phyloP scores from a whole-genome alignment of 2,797 vertebrate species.

The Clarias pachynema region DNA sequence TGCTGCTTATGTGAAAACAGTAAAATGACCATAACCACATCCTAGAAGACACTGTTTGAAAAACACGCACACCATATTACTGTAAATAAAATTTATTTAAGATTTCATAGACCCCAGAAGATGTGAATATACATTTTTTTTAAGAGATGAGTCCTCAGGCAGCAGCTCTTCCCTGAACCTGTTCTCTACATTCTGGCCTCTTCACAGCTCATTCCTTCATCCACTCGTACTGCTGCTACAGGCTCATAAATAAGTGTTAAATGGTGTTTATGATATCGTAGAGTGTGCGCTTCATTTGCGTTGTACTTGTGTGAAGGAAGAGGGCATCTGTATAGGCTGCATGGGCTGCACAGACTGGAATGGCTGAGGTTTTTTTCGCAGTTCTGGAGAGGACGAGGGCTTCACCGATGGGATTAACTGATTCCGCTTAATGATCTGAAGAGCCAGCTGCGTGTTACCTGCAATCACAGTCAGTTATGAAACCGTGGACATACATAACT shows the following conservation, averaged over 20 bases:
- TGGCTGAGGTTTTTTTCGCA: slow-evolving; percentile 82
- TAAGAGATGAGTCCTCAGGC: slow-evolving; percentile 50
- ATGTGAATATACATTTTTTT: slow-evolving; percentile 53
- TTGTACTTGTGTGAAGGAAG: slow-evolving; percentile 87
- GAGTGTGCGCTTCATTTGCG: slow-evolving; percentile 80
- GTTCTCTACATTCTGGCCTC: neutral
- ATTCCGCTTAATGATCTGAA: slow-evolving; percentile 99
- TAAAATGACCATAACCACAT: neutral
- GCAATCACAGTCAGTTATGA: slow-evolving; percentile 16
- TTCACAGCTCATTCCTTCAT: slow-evolving; percentile 5
- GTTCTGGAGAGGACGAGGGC: slow-evolving; percentile 82
- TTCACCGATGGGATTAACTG: slow-evolving; percentile 89
- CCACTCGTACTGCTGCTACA: slow-evolving; percentile 35
- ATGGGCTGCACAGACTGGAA: slow-evolving; percentile 83
- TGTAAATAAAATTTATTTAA: slow-evolving; percentile 75
- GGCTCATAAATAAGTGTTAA: slow-evolving; percentile 63
- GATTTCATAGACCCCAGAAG: slow-evolving; percentile 55
- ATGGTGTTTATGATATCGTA: slow-evolving; percentile 35
- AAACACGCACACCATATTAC: slow-evolving; percentile 21
- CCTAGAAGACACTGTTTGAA: neutral
- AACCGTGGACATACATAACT: neutral
- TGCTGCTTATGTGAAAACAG: neutral
- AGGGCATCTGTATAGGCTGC: slow-evolving; percentile 86
- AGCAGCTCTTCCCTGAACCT: slow-evolving; percentile 10
- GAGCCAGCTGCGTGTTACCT: slow-evolving; percentile 96